Evolutionary conservation across 2,888 invertebrate genomes (phyloP).

Genomic region (Carcina quercana): DNA sequence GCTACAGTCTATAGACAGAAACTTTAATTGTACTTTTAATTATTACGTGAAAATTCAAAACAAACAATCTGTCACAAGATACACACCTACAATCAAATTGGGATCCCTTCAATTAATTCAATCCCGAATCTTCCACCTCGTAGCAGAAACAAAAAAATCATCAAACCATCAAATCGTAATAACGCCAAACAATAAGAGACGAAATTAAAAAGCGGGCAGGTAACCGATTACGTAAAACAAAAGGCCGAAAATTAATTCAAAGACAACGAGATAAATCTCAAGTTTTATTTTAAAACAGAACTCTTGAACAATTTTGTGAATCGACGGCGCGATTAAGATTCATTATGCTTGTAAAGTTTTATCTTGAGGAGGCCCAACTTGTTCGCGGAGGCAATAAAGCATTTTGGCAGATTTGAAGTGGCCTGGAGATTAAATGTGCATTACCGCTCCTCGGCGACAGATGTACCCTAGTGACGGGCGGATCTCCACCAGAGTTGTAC

Average conservation of each 20-base stretch:
- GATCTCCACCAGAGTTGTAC: no score
- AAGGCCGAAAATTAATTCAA: conserved; percentile 59
- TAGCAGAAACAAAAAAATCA: conserved; percentile 12
- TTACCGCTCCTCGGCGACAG: conserved; percentile 54
- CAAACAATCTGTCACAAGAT: background rate
- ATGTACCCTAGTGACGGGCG: conserved; percentile 35
- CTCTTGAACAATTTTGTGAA: conserved; percentile 62
- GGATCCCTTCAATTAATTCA: conserved; percentile 10
- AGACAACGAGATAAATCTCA: conserved; percentile 52
- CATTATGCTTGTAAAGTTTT: conserved; percentile 72
- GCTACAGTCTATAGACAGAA: background rate
- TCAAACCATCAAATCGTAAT: conserved; percentile 24
- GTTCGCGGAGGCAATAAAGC: conserved; percentile 65
- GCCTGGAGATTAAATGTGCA: conserved; percentile 64
- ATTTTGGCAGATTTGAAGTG: conserved; percentile 69
- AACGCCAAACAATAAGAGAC: conserved; percentile 26
- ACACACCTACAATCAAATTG: conserved; percentile 4
- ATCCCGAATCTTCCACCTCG: no score
- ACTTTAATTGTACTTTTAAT: background rate
- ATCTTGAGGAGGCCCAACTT: conserved; percentile 54
- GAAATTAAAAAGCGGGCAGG: conserved; percentile 50
- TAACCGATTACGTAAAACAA: conserved; percentile 50
- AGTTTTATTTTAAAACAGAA: conserved; percentile 65
- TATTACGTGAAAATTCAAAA: background rate
- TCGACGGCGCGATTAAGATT: conserved; percentile 68